A percentile compares a stretch with the other conserved stretches of the same genome.
Evolutionary conservation across 2,113 vertebrate species (phyloP).

Genomic region (Hippocampus barbouri): DNA sequence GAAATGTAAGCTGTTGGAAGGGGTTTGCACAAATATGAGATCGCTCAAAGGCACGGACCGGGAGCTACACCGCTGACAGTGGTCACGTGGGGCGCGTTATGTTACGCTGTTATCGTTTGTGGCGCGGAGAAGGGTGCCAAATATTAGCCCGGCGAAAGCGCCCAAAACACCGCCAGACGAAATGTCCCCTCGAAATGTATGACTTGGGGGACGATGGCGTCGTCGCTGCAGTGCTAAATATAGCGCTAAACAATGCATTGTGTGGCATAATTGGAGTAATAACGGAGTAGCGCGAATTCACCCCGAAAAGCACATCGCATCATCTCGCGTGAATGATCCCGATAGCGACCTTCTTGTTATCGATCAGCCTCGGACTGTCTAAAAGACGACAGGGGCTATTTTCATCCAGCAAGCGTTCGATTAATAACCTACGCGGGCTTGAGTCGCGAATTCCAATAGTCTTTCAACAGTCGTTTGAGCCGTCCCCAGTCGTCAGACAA

Average conservation of each 20-base stretch:
- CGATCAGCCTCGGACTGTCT: slow-evolving; percentile 45
- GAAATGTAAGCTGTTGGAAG: not conserved
- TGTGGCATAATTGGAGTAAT: slow-evolving; percentile 12
- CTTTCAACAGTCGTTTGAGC: not conserved
- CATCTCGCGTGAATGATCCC: slow-evolving; percentile 49
- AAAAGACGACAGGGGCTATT: slow-evolving; percentile 40
- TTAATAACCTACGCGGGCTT: not conserved
- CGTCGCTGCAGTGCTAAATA: slow-evolving; percentile 1
- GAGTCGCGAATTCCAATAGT: slow-evolving; percentile 5
- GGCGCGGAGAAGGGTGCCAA: not conserved
- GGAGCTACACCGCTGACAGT: not conserved
- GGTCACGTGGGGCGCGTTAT: not conserved
- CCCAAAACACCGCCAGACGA: slow-evolving; percentile 16
- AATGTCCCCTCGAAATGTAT: not conserved
- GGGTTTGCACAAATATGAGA: not conserved
- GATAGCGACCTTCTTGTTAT: slow-evolving; percentile 60
- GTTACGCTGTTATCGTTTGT: slow-evolving; percentile 4
- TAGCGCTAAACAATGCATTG: slow-evolving; percentile 4
- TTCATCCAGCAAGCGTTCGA: slow-evolving; percentile 26
- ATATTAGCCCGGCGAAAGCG: not conserved
- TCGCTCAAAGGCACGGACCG: not conserved
- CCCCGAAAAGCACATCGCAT: slow-evolving; percentile 41
- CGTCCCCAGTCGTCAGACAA: not conserved
- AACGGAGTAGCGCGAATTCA: slow-evolving; percentile 26
- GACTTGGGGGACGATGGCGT: not conserved